Conservation (phyloP, 2,888 invertebrate genomes). For the Trachelus iudaicus region DNA sequence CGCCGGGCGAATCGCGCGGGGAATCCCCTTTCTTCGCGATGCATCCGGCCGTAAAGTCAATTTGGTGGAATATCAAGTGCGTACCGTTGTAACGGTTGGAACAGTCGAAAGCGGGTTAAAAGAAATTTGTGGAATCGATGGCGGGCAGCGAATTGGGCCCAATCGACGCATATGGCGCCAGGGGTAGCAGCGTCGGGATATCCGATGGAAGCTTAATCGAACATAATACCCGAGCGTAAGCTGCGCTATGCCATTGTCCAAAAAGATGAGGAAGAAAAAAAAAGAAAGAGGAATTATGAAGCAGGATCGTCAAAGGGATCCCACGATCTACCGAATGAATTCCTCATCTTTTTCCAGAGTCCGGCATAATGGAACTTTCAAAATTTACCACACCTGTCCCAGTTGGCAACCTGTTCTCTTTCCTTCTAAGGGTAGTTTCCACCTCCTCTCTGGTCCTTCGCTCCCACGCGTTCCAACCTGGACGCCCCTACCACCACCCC, state of each 20-base stretch:
- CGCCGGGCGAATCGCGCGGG: neutral
- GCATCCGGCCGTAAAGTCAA: slow-evolving; percentile 29
- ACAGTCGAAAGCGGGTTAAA: neutral
- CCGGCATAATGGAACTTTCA: neutral
- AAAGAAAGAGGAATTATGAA: neutral
- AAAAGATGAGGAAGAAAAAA: neutral
- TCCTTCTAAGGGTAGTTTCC: neutral
- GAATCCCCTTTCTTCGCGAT: slow-evolving; percentile 2
- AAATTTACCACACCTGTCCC: neutral
- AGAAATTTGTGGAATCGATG: neutral
- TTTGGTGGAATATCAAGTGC: slow-evolving; percentile 21
- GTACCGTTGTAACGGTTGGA: neutral
- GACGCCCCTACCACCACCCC: too few relatives aligned
- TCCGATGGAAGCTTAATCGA: neutral
- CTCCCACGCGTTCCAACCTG: neutral
- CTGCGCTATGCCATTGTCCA: neutral
- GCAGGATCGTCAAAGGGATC: neutral
- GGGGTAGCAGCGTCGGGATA: neutral
- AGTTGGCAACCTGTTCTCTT: neutral
- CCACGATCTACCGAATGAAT: neutral
- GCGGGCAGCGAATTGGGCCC: neutral
- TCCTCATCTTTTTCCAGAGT: neutral
- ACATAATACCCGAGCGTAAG: neutral
- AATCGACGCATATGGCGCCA: neutral
- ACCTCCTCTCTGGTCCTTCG: neutral